Conservation (phyloP, 2,113 vertebrate species). For the Opisthocomus hoazin region DNA sequence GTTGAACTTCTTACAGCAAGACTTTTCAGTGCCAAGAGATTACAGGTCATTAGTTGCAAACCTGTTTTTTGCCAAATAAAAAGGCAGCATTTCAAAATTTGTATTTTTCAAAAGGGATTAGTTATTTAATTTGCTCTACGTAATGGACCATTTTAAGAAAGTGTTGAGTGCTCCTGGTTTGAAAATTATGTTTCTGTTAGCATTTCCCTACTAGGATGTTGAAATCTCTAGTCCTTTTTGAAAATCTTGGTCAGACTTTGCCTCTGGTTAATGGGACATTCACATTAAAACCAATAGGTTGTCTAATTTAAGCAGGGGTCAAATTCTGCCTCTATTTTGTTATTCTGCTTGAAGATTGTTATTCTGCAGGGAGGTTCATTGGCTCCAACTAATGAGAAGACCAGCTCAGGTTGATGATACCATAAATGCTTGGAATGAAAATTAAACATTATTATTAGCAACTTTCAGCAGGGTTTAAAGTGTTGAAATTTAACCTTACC, state of each 20-base stretch:
- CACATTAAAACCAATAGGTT: background rate
- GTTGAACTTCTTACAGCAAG: background rate
- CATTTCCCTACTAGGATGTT: background rate
- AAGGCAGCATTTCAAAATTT: background rate
- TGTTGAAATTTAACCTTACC: slow-evolving; percentile 60
- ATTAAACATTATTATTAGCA: slow-evolving; percentile 52
- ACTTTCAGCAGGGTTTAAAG: slow-evolving; percentile 61
- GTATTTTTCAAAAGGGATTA: background rate
- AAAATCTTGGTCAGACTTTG: slow-evolving; percentile 13
- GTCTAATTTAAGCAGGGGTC: background rate
- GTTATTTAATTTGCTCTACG: background rate
- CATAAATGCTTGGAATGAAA: slow-evolving; percentile 30
- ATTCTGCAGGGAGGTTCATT: background rate
- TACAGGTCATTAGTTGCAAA: background rate
- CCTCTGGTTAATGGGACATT: background rate
- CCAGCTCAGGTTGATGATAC: background rate
- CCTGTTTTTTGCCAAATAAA: background rate
- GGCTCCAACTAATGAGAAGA: background rate
- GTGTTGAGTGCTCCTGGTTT: background rate
- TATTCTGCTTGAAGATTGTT: background rate
- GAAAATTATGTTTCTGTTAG: background rate
- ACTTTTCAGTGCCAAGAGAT: background rate
- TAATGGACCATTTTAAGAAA: background rate
- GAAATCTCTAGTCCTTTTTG: background rate
- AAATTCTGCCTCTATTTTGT: background rate